Evolutionary conservation across 2,888 invertebrate species (phyloP), one percentile per base, ranked within the genome.

Genomic region (Caenorhabditis macrosperma): DNA sequence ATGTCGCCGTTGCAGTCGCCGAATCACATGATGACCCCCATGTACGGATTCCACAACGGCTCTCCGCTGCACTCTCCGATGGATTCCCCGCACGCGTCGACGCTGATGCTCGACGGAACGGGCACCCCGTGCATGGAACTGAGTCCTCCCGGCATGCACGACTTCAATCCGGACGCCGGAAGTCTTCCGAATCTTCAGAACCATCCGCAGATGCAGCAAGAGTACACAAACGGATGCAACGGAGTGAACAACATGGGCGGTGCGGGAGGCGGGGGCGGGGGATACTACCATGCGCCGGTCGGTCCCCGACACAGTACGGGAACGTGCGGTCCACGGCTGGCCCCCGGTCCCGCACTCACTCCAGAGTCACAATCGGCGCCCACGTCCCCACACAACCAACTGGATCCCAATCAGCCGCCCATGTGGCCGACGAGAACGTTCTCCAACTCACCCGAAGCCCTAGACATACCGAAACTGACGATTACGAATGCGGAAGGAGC

Each of bases 401-500:
- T 82, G 24, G 82, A 85, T 50, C 68, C 77, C 38, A 68, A 76
- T 60, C 64, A 76, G 30, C 81, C 81, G 74, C 82, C 80, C 41
- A 85, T 77, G 69, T 87, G 87, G 87, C 83, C 86, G 17, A 78
- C 78, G 12, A 74, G 87, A 50, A 76, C 81, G 17, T 77, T 72
- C n/a, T 76, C 76, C 1, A 77, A 81, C 55, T 76, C 81, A 17
- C 81, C 76, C 10, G 76, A 76, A 60, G 68, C 76, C 0, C 22
- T 75, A 5, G 81, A 81, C 48, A 76, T 78, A 50, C 89, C 89
- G 9, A 87, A 87, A 60, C 76, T 89, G 59, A 86, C 86, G 33
- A 71, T 89, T n/a, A 89, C 89, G 9, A 87, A 86, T 61, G 84
- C 88, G 0, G 89, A 89, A 64, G 89, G 88, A 9, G 76, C 81